phyloP scores from a whole-genome alignment of 2,113 vertebrate genomes.

The Felis catus region F.catus_Fca126_mat1.0 CM031419.1:221539001-221539500 shows the following conservation, averaged over 20 bases:
- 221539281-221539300: not conserved
- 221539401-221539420: not conserved
- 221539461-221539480: too few species aligned
- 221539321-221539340: not conserved
- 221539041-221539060: not conserved
- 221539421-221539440: not conserved
- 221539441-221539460: not conserved
- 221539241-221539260: too few species aligned
- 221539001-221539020: fast-evolving
- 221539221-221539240: not conserved
- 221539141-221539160: not conserved
- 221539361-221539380: not conserved
- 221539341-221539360: not conserved
- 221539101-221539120: not conserved
- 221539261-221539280: not conserved
- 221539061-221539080: fast-evolving
- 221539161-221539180: fast-evolving
- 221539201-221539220: not conserved
- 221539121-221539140: fast-evolving
- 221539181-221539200: not conserved
- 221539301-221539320: not conserved
- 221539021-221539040: not conserved
- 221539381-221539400: fast-evolving
- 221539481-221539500: too few species aligned
- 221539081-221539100: not conserved